Evolutionary conservation across 2,113 vertebrate genomes (phyloP), one percentile per base, ranked within the genome.

Genomic region (Lepus europaeus): DNA sequence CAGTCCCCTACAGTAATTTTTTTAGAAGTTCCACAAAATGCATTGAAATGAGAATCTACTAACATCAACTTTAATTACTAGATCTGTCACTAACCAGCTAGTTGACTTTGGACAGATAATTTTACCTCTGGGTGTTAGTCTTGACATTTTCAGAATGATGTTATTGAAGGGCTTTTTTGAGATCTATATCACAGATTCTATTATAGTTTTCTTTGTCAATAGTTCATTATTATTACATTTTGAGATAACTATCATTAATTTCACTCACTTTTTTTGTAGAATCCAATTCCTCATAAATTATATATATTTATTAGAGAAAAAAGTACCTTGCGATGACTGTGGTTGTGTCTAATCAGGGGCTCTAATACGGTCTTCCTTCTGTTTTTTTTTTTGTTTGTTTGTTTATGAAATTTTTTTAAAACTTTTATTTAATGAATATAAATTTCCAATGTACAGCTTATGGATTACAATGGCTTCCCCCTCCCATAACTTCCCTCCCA

Each of bases 301-400:
- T 6, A 1, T 16, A 45, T 56, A 22, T 89, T 70, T 29, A 68
- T 64, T 19, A 59, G 77, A 83, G 45, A 90, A 29, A 90, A 76
- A 4, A 51, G 25, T 83, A 83, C n/a, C 31, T 66, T 86, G 29
- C 20, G 9, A 91, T 68, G 31, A 49, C 7, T 89, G 17, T 88
- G 53, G 76, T 81, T 72, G 39, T 27, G 2, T 91, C 73, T 45
- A 82, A 78, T 72, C 22, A 45, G 20, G 66, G 5, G 12, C 25
- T 82, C 53, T 73, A 68, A 88, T 91, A 91, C 17, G 9, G 6
- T 72, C 69, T 94, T 88, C 5, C 19, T 92, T 91, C 93, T n/a
- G 39, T 45, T 45, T 45, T 45, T 45, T 45, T 45, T 8, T 45
- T 45, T 45, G 33, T 33, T 33, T 33, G 33, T 33, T 33, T 33